Base-by-base conservation (phyloP, 2,797 vertebrate species). In the Australoheros facetus region DNA sequence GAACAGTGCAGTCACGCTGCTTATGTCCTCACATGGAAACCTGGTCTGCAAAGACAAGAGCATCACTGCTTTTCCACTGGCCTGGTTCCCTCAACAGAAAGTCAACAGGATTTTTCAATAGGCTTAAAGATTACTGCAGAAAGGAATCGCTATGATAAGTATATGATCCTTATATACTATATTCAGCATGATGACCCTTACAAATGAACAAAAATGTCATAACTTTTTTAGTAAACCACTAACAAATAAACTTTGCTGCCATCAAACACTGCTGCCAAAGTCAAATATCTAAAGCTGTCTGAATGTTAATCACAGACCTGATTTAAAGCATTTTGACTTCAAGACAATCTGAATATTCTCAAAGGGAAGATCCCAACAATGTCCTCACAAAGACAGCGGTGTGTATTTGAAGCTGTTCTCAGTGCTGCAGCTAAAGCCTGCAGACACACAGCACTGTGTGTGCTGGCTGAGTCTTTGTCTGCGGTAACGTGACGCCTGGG, bases 41-140 rank as follows among this genome's bases (percentile, higher is more conserved):
- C 13, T 42, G 12, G 39, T 42, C 39, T 45, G 39, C 12, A 42
- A 42, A 42, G 12, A 42, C 12, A 13, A 42, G 39, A 39, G 39
- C 4, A 21, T 26, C 37, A 26, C 37, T 39, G 34, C 37, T 0
- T 62, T 42, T 0, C 14, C 8, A 0, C 0, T 39, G 9, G 10
- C 1, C 60, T 26, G 60, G 37, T 9, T 3, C 59, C 7, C 59
- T 5, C 21, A 62, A 1, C 21, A 28, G 2, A 64, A 3, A 28
- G 14, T 39, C 3, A 13, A 42, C n/a, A 45, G 7, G 17, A 8
- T 19, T 19, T 17, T 51, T 19, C 7, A 3, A 9, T 8, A 51
- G 21, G 21, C 37, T 26, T 39, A 3, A 11, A 39, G 21, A 51
- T 51, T 51, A 51, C 16, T 17, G 45, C 16, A 26, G 21, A 45